Evolutionary conservation across 2,797 vertebrate genomes (phyloP), one percentile per base, ranked within the genome.

Genomic region (Eidolon dupreanum): DNA sequence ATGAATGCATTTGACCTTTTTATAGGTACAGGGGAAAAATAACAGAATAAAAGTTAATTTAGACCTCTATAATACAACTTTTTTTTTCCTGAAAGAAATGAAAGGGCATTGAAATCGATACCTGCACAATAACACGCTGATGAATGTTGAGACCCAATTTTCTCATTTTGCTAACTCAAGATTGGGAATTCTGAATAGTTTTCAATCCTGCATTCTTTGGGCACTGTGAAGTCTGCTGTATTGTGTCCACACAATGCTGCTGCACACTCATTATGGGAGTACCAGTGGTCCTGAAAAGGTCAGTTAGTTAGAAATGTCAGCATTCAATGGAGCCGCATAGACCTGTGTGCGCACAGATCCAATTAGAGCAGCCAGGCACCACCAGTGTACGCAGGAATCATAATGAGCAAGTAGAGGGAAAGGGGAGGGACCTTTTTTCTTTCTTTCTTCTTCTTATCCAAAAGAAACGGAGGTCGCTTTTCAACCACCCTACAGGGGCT

Each of bases 1-100:
- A 99, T 99, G 99, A 99, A 99, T 99, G 99, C 99, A 99, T 99
- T 99, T 99, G 99, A 99, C 99, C 99, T 99, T 99, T 99, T 99
- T 99, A 99, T 99, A 98, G 98, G 98, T 99, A 99, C 99, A 98
- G 98, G 98, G 98, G 82, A 95, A 98, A 98, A 99, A 99, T 99
- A 97, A 99, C 98, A 99, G 98, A 99, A 99, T 98, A 99, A 98
- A 99, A 99, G 99, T 99, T 99, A 99, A 99, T 99, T 99, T 99
- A 99, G 98, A 99, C 98, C 98, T 99, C 99, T 98, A 99, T 99
- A 99, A 99, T 99, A 99, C 99, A 99, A 98, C 98, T 98, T 94
- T 98, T 98, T 99, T 99, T 96, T 97, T 51, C 0, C 98, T 98
- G 98, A 98, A 99, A 99, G 99, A 99, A 99, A 99, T 99, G 99